Evolutionary conservation across 1,140 invertebrate genomes (phyloP).

Genomic region (Neuroterus valhalla): DNA sequence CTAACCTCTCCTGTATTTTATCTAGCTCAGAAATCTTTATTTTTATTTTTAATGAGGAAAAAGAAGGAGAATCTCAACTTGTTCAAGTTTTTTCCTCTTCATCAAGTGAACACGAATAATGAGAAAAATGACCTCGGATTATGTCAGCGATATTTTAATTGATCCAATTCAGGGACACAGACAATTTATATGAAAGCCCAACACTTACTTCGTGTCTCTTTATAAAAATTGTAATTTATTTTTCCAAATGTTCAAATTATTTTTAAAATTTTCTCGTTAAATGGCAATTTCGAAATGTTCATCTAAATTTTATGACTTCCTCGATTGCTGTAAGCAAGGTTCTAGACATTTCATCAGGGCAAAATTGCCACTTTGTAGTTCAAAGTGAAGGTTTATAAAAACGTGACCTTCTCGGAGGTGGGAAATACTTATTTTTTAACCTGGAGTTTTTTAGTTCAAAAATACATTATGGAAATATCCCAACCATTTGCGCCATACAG

Average conservation of each 20-base stretch:
- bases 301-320: not conserved
- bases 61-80: conserved; percentile 5
- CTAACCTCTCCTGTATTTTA: not conserved
- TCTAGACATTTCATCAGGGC: not conserved
- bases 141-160: not conserved
- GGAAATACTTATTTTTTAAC: too few relatives aligned
- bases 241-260: not conserved
- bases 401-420: too few relatives aligned
- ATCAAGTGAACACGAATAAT: conserved; percentile 19
- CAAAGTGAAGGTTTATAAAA: too few relatives aligned
- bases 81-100: not conserved
- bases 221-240: not conserved
- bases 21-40: not conserved
- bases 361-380: not conserved
- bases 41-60: conserved; percentile 3
- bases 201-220: not conserved
- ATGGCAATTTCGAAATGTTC: not conserved
- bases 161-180: not conserved
- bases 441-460: too few relatives aligned
- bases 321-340: not conserved
- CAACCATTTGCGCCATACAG: too few relatives aligned
- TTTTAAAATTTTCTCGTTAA: not conserved
- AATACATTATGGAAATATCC: too few relatives aligned
- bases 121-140: conserved; percentile 9
- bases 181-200: not conserved